Percentiles rank a stretch among this genome's conserved stretches.
These are phyloP conservation scores for Triplophysa bombifrons DNA, from an alignment of 2,797 vertebrate species.

Conservation along the genomic window DNA sequence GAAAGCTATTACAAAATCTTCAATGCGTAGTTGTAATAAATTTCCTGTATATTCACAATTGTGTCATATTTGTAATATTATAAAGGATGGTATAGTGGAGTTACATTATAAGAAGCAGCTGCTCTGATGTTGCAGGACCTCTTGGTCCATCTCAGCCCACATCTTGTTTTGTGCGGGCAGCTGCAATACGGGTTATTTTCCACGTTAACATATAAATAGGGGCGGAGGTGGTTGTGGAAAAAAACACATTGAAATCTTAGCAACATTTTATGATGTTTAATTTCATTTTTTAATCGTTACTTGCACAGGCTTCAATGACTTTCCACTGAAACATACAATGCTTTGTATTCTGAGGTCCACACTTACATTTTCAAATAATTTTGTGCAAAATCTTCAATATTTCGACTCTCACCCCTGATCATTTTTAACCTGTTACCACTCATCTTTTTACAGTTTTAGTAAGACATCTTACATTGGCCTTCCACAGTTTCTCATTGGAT, in stretches of 20 bases:
- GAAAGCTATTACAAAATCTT: background rate
- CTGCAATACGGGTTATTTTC: slow-evolving; percentile 13
- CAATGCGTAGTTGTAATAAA: background rate
- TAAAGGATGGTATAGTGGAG: background rate
- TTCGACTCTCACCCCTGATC: too few species aligned
- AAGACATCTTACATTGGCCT: background rate
- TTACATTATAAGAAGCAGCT: background rate
- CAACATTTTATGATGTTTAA: slow-evolving; percentile 5
- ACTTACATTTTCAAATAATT: too few species aligned
- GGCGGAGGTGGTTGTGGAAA: background rate
- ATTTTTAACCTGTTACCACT: background rate
- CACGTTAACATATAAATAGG: slow-evolving; percentile 9
- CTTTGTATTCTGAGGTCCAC: too few species aligned
- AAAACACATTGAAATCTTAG: slow-evolving; percentile 1
- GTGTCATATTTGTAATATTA: background rate
- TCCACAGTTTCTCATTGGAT: too few species aligned
- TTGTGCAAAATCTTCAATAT: too few species aligned
- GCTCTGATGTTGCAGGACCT: slow-evolving; percentile 21
- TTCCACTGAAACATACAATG: background rate
- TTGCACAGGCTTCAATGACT: background rate
- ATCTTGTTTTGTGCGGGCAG: slow-evolving; percentile 9
- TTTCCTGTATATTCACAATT: background rate
- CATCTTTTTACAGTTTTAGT: background rate
- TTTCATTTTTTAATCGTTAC: background rate
- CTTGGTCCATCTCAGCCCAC: slow-evolving; percentile 11